Percentiles rank a stretch among this genome's conserved stretches.
phyloP scores from a whole-genome alignment of 1,140 invertebrate genomes.

The Listronotus oregonensis region DNA sequence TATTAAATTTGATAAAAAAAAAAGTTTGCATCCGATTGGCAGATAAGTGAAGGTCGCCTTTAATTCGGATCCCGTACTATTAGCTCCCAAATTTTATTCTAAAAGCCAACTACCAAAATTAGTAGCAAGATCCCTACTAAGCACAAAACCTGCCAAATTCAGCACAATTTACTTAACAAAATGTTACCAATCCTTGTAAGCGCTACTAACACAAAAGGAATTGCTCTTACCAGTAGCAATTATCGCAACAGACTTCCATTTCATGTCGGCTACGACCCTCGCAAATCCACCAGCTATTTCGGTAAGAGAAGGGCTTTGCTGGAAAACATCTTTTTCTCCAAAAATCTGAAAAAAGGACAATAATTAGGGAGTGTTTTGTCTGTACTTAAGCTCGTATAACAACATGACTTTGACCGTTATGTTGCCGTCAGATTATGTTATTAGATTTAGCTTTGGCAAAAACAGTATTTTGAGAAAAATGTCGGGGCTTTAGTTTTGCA shows the following conservation, averaged over 20 bases:
- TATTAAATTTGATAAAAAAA: no score
- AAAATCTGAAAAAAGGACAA: neutral
- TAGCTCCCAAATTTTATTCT: no score
- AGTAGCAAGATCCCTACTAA: neutral
- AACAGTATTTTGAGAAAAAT: no score
- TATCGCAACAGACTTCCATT: slow-evolving; percentile 54
- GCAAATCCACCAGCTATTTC: slow-evolving; percentile 48
- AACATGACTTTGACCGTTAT: no score
- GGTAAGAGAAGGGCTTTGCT: slow-evolving; percentile 38
- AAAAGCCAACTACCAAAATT: neutral
- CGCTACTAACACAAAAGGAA: slow-evolving; percentile 10
- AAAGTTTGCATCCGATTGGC: no score
- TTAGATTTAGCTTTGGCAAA: no score
- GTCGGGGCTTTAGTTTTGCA: no score
- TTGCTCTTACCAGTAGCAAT: slow-evolving; percentile 49
- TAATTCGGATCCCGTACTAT: no score
- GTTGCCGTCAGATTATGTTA: no score
- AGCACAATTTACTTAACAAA: neutral
- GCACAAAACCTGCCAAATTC: neutral
- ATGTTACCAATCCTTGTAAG: neutral
- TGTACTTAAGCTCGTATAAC: no score
- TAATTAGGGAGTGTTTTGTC: no score
- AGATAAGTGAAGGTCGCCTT: no score
- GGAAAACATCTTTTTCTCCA: neutral
- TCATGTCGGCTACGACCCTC: slow-evolving; percentile 48